Evolutionary conservation across 2,113 vertebrate species (phyloP).

Genomic region (Passerina amoena): DNA sequence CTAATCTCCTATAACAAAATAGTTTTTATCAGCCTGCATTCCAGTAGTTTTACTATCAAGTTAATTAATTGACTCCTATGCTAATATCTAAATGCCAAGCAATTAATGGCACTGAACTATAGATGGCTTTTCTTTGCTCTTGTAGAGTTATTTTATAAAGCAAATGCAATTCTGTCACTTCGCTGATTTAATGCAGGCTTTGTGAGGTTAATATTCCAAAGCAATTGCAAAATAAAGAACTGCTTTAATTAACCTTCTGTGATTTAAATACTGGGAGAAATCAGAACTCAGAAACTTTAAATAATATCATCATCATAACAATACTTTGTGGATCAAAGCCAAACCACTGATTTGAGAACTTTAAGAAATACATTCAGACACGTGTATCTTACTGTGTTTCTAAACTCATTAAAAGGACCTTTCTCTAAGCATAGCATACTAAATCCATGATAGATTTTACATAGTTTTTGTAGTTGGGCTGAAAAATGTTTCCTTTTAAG

Average conservation of each 20-base stretch:
- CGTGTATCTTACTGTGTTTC: background rate
- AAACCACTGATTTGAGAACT: background rate
- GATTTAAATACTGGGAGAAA: conserved; percentile 79
- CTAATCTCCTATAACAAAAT: conserved; percentile 51
- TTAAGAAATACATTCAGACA: background rate
- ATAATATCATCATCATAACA: conserved; percentile 1
- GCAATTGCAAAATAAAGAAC: conserved; percentile 73
- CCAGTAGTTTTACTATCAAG: conserved; percentile 80
- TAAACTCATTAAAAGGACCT: background rate
- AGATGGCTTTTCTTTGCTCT: conserved; percentile 73
- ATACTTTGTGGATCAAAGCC: background rate
- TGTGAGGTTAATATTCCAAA: conserved; percentile 76
- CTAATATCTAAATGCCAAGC: conserved; percentile 87
- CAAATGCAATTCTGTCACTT: conserved; percentile 65
- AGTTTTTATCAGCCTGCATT: conserved; percentile 51
- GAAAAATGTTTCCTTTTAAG: background rate
- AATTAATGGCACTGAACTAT: conserved; percentile 87
- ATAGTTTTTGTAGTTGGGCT: background rate
- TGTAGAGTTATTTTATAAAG: conserved; percentile 66
- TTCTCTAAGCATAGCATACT: background rate
- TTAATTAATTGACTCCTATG: conserved; percentile 84
- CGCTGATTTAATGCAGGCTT: conserved; percentile 74
- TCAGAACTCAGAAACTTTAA: conserved; percentile 40
- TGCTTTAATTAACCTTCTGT: conserved; percentile 88
- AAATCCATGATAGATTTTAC: background rate